Evolutionary conservation across 2,113 vertebrate genomes (phyloP), one percentile per base, ranked within the genome.

Genomic region (Indicator maculatus): DNA sequence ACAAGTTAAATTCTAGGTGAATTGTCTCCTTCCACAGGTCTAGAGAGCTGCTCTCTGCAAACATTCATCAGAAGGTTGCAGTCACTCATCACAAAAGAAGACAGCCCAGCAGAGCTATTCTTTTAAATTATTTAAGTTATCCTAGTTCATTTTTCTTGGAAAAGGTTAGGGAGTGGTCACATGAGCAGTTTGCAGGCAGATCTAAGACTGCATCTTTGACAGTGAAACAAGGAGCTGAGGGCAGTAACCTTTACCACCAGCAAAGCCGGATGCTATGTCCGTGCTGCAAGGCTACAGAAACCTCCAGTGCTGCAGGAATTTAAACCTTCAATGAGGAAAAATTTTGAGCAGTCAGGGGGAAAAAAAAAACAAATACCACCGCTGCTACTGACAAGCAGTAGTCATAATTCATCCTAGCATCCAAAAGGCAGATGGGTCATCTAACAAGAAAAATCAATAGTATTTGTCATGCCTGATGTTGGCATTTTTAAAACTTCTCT

Each of bases 391-490:
- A 94, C 31, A 79, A 83, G 44, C 27, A 65, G 30, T 38, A 86
- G 61, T 75, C 61, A 61, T 81, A 93, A 95, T 93, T 95, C 76
- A 95, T 69, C 21, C 70, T 65, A 94, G 69, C 70, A 94, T 86
- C 76, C 88, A 81, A 95, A 91, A 96, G 65, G 65, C 59, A 93
- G 79, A 89, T 88, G 88, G 79, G 86, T 95, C 88, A 95, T 84
- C 65, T 75, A 96, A 88, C 69, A 67, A 69, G 76, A 84, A 95
- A 85, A 94, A 95, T 84, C 95, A 88, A 41, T 95, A 89, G 66
- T 64, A 94, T 95, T 96, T 96, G 82, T 95, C 93, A 91, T 96
- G 74, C 36, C 93, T 96, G 94, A 95, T 86, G 76, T 13, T 94
- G 91, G 81, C 93, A 90, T 95, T 92, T 95, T 93, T 96, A 65